Conservation (phyloP, 2,113 vertebrate species). For the Merops nubicus region DNA sequence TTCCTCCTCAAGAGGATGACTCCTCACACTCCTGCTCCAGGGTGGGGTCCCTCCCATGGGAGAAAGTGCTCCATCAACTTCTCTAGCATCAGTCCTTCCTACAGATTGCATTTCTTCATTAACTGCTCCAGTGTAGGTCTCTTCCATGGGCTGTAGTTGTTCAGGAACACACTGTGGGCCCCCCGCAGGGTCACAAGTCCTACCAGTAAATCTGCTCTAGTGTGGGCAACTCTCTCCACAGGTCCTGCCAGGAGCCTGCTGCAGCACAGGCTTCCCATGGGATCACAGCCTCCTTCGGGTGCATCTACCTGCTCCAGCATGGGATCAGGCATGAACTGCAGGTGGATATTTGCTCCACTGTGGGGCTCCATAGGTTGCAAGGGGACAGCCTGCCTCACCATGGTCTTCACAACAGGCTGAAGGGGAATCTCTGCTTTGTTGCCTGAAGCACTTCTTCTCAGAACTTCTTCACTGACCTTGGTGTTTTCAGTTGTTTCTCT, state of each 20-base stretch:
- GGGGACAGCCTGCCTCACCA: too few relatives aligned
- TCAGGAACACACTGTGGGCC: background rate
- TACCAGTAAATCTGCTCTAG: background rate
- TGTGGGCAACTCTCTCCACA: too few relatives aligned
- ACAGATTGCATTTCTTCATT: background rate
- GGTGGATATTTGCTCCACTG: background rate
- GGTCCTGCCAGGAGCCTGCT: background rate
- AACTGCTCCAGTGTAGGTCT: background rate
- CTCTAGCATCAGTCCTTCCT: background rate
- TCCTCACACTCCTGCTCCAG: background rate
- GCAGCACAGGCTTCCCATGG: background rate
- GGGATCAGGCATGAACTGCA: background rate
- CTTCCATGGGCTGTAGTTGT: background rate
- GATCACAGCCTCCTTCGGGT: background rate
- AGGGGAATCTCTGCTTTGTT: background rate
- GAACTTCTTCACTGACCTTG: background rate
- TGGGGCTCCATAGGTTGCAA: background rate
- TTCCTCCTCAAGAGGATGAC: background rate
- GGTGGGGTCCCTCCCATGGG: background rate
- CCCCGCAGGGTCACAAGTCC: background rate
- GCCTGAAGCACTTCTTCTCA: background rate
- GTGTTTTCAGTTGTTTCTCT: background rate
- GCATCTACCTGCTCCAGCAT: accelerated
- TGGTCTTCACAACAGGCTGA: accelerated
- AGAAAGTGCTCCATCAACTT: background rate